phyloP scores from a whole-genome alignment of 2,113 vertebrate species.

The Ardeotis arabs region DNA sequence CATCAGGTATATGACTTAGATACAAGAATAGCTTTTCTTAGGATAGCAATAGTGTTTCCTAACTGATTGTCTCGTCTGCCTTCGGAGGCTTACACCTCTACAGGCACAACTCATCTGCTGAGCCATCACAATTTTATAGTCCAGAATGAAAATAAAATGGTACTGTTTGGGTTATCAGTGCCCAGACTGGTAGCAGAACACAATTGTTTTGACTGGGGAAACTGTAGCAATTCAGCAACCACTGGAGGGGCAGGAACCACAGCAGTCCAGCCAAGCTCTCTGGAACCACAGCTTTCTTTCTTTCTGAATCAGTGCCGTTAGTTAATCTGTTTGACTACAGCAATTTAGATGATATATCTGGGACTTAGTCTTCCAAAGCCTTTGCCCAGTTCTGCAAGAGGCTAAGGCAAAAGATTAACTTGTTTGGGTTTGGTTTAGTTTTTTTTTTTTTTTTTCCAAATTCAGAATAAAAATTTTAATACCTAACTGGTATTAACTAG shows the following conservation, averaged over 20 bases:
- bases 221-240: not conserved
- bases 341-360: not conserved
- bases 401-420: not conserved
- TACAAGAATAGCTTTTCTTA: not conserved
- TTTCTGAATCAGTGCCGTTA: not conserved
- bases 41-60: not conserved
- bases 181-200: not conserved
- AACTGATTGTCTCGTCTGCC: not conserved
- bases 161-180: not conserved
- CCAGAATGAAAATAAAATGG: not conserved
- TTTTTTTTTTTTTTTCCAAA: not conserved
- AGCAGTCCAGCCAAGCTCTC: not conserved
- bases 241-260: not conserved
- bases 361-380: not conserved
- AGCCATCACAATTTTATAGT: not conserved
- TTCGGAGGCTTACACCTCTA: not conserved
- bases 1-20: not conserved
- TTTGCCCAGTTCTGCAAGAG: not conserved
- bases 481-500: not conserved
- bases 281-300: not conserved
- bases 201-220: not conserved
- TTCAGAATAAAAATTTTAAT: not conserved
- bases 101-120: not conserved
- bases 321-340: not conserved
- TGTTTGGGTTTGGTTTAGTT: too few relatives aligned